Conservation (phyloP, 2,888 invertebrate genomes). For the Unio pictorum region DNA sequence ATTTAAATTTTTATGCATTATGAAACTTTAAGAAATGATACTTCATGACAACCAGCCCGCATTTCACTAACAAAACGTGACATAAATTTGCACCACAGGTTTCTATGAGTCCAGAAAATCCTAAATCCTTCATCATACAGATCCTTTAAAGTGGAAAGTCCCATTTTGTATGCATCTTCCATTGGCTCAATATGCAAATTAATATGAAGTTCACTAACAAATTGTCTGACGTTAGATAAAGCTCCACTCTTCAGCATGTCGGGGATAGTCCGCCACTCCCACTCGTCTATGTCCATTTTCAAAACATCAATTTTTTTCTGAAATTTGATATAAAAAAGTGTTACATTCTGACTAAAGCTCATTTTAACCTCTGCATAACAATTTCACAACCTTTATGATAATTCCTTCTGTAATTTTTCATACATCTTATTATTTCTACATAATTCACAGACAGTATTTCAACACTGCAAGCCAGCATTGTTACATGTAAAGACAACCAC, state of each 20-base stretch:
- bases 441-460: too few relatives aligned
- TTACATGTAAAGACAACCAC: too few relatives aligned
- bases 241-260: slow-evolving; percentile 40
- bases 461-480: too few relatives aligned
- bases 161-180: slow-evolving; percentile 44
- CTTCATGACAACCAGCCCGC: slow-evolving; percentile 49
- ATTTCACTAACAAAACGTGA: slow-evolving; percentile 43
- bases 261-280: slow-evolving; percentile 55
- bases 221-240: slow-evolving; percentile 38
- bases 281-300: slow-evolving; percentile 59
- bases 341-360: too few relatives aligned
- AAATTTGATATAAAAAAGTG: slow-evolving; percentile 7
- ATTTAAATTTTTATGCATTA: too few relatives aligned
- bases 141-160: slow-evolving; percentile 43
- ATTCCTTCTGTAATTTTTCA: too few relatives aligned
- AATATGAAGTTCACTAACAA: slow-evolving; percentile 53
- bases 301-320: slow-evolving; percentile 47
- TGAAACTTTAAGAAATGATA: slow-evolving; percentile 29
- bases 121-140: slow-evolving; percentile 51
- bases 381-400: too few relatives aligned
- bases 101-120: slow-evolving; percentile 52
- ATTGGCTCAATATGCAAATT: slow-evolving; percentile 47
- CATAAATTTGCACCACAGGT: slow-evolving; percentile 50
- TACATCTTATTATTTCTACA: too few relatives aligned
- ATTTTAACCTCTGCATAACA: too few relatives aligned